Conservation (phyloP, 2,113 vertebrate genomes). For the Tympanuchus pallidicinctus region DNA sequence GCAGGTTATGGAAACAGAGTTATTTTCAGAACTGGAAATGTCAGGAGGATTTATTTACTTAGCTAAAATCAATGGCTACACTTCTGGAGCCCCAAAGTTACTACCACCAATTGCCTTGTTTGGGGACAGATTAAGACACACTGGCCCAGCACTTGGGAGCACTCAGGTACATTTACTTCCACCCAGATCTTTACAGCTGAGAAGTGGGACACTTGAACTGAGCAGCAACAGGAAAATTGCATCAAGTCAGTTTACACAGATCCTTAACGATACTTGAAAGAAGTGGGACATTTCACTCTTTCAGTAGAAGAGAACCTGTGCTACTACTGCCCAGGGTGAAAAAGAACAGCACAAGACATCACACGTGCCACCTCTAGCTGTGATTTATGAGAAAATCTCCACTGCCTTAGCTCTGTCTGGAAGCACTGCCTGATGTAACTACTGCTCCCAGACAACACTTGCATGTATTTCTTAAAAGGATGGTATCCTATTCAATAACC, state of each 20-base stretch:
- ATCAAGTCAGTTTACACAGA: neutral
- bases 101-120: neutral
- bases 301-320: neutral
- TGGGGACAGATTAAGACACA: neutral
- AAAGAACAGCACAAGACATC: neutral
- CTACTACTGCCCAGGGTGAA: neutral
- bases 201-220: neutral
- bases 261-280: neutral
- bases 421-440: neutral
- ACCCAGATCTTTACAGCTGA: neutral
- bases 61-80: neutral
- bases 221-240: neutral
- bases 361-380: neutral
- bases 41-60: slow-evolving; percentile 12
- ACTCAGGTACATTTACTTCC: neutral
- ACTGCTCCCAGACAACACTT: neutral
- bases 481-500: neutral
- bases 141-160: neutral
- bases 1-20: neutral
- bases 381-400: neutral
- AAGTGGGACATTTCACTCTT: neutral
- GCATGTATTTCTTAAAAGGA: neutral
- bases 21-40: slow-evolving; percentile 29
- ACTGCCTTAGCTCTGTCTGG: neutral
- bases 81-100: neutral